Evolutionary conservation across 2,797 vertebrate species (phyloP), one percentile per base, ranked within the genome.

Genomic region (Scolopax rusticola): DNA sequence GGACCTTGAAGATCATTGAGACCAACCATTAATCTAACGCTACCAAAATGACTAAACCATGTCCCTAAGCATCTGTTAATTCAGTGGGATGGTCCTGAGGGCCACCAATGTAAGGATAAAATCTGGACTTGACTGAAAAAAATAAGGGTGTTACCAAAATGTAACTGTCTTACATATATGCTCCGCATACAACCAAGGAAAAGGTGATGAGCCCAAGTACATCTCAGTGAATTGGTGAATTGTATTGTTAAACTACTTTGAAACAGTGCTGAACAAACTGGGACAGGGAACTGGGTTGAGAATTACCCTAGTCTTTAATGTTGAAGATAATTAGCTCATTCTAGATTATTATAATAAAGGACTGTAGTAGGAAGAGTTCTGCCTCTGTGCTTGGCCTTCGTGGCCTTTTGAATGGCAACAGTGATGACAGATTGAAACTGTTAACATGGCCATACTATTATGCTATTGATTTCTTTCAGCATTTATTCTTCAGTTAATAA

Each of bases 401-500:
- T 78, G 50, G 53, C 10, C 6, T 90, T 92, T 61, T 88, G 85
- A 47, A 69, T 36, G n/a, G 45, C 78, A 92, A 36, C 36, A 77
- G 61, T 75, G 74, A 81, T 86, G 82, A 93, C 32, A 77, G 65
- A 81, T 43, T 68, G 82, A 73, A 91, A 61, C 43, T 54, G 61
- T 70, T 85, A 81, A 71, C 27, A 38, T 4, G 21, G 24, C 13
- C 45, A 36, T 82, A 15, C 15, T 60, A 30, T 45, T 83, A 61
- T 30, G 47, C 30, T 91, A 30, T 27, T 38, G 45, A 79, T 93
- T 95, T 71, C 56, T 87, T 95, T 67, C 77, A 65, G 33, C 33
- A 47, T 67, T 48, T 50, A 17, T 92, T 95, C 65, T 97, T 96
- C 92, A 78, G 85, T 83, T 95, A 87, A 76, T 77, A 88, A 68